Percentiles rank a stretch among this genome's conserved stretches.
These are phyloP conservation scores for Spilogale gracilis DNA, from an alignment of 2,113 vertebrate species.

Conservation along the genomic window DNA sequence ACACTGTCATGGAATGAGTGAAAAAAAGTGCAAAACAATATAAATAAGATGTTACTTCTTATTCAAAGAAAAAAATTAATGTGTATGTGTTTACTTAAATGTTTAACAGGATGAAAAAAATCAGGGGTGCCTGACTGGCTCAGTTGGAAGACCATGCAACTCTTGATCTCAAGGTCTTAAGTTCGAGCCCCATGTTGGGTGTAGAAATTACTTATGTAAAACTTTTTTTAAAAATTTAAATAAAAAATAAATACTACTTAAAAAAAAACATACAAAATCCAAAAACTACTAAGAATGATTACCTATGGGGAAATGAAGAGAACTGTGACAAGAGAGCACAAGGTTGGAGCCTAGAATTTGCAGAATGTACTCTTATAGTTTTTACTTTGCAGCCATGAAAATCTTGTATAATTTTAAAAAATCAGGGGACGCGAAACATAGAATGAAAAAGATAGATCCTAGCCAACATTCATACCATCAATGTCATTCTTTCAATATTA, in stretches of 20 bases:
- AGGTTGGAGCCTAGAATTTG: neutral
- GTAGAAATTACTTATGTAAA: neutral
- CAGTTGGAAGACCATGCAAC: neutral
- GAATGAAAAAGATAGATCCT: neutral
- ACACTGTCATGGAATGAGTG: neutral
- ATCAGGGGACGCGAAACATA: neutral
- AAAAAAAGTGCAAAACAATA: neutral
- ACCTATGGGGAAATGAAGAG: neutral
- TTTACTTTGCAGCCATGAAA: constrained; percentile 30
- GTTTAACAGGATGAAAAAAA: neutral
- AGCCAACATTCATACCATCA: neutral
- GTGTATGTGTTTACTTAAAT: neutral
- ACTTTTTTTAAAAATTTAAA: neutral
- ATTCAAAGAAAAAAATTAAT: constrained; percentile 9
- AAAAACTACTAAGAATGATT: neutral
- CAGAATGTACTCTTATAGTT: neutral
- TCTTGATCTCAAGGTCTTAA: neutral
- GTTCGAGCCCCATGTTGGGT: neutral
- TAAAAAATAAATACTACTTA: too few species aligned
- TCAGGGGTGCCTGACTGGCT: neutral
- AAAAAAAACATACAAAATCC: neutral
- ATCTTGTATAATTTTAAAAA: neutral
- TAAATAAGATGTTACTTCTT: neutral
- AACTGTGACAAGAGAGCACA: neutral
- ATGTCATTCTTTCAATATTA: neutral